phyloP scores from a whole-genome alignment of 35 echinoderm and acorn worm species.

The Chiridota heheva region DNA sequence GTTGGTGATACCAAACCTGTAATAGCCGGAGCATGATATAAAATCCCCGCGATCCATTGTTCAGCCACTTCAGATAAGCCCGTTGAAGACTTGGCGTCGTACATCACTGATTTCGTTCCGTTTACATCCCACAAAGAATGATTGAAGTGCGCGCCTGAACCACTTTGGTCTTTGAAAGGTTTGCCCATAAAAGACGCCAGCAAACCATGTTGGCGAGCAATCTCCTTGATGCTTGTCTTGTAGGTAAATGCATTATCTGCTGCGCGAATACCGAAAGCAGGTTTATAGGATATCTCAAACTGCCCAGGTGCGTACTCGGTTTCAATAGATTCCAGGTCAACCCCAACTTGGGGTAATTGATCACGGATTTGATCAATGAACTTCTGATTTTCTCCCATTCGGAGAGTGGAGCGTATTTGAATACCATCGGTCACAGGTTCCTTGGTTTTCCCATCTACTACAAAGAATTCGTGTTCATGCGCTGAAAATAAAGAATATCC shows the following conservation, averaged over 20 bases:
- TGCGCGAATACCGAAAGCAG: slow-evolving; percentile 58
- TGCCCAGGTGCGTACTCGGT: slow-evolving; percentile 50
- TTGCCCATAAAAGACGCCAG: slow-evolving; percentile 52
- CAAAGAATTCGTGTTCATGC: slow-evolving; percentile 64
- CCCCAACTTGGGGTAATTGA: slow-evolving; percentile 49
- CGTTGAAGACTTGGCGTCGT: slow-evolving; percentile 34
- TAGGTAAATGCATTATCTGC: slow-evolving; percentile 69
- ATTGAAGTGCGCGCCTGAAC: slow-evolving; percentile 51
- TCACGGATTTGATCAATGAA: slow-evolving; percentile 44
- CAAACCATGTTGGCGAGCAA: slow-evolving; percentile 43
- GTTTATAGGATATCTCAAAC: slow-evolving; percentile 57
- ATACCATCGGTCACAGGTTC: slow-evolving; percentile 20
- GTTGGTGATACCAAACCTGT: slow-evolving; percentile 49
- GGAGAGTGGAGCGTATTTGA: slow-evolving; percentile 17
- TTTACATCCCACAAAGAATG: slow-evolving; percentile 65
- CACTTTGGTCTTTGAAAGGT: slow-evolving; percentile 28
- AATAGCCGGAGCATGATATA: slow-evolving; percentile 55
- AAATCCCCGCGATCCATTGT: slow-evolving; percentile 63
- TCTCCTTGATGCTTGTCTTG: slow-evolving; percentile 67
- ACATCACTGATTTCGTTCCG: slow-evolving; percentile 26
- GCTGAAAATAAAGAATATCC: slow-evolving; percentile 36
- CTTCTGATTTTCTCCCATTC: neutral
- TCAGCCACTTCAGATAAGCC: slow-evolving; percentile 49
- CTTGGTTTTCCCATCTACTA: slow-evolving; percentile 50
- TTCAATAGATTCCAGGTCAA: slow-evolving; percentile 56